phyloP scores from a whole-genome alignment of 1,140 invertebrate species.

The Geopemphigus sp. region DNA sequence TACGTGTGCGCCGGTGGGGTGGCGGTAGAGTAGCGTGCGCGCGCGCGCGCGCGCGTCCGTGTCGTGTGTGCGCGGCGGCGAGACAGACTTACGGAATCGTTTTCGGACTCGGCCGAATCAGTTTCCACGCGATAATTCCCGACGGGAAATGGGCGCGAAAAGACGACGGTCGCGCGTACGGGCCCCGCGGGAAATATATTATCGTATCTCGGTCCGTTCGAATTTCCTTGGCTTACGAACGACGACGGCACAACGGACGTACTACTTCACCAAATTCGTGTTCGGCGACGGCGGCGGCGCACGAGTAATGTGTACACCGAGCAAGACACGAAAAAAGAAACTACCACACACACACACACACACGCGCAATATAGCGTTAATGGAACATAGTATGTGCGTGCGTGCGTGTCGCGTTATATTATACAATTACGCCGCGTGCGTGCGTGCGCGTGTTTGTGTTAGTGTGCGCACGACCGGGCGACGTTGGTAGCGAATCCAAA shows the following conservation, averaged over 20 bases:
- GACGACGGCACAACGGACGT: neutral
- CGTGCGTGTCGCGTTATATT: neutral
- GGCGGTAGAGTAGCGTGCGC: neutral
- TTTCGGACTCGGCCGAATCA: neutral
- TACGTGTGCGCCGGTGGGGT: too few species aligned
- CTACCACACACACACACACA: neutral
- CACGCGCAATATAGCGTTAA: neutral
- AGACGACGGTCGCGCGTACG: too few species aligned
- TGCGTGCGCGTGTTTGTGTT: neutral
- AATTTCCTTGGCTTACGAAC: neutral
- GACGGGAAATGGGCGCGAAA: too few species aligned
- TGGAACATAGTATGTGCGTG: neutral
- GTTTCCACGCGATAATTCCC: too few species aligned
- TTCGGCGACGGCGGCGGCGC: too few species aligned
- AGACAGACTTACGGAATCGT: neutral
- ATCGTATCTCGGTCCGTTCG: neutral
- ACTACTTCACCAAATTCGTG: too few species aligned
- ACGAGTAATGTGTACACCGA: neutral
- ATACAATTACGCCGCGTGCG: neutral
- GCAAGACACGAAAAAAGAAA: neutral
- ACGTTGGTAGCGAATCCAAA: slow-evolving; percentile 20
- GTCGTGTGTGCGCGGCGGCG: neutral
- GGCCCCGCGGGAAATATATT: too few species aligned
- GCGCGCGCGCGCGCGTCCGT: neutral
- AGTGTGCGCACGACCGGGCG: slow-evolving; percentile 3